These are phyloP conservation scores for Nothobranchius kuhntae DNA, from an alignment of 2,113 vertebrate genomes.

Conservation along the genomic window DNA sequence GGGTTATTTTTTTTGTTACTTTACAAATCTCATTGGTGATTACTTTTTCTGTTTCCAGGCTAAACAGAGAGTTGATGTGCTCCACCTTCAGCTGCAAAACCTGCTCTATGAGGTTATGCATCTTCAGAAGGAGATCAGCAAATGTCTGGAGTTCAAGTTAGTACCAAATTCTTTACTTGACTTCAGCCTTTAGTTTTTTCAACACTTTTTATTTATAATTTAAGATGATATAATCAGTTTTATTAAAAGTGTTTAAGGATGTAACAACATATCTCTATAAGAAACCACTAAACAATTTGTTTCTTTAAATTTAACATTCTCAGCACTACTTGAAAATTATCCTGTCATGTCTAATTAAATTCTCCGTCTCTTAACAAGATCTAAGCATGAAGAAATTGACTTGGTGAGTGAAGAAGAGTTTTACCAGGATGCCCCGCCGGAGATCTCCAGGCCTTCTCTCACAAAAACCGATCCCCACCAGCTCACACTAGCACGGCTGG, in stretches of 20 bases:
- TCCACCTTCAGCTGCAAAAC: slow-evolving; percentile 98
- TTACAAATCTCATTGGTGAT: background rate
- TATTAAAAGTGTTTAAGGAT: no score
- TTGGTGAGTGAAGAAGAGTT: slow-evolving; percentile 92
- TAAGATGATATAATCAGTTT: no score
- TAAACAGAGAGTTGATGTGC: slow-evolving; percentile 94
- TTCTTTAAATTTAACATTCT: background rate
- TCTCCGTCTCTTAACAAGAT: slow-evolving; percentile 73
- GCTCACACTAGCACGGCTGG: slow-evolving; percentile 93
- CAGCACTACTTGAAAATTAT: background rate
- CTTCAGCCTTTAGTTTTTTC: background rate
- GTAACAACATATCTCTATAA: no score
- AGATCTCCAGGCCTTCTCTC: slow-evolving; percentile 87
- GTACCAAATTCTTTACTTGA: slow-evolving; percentile 43
- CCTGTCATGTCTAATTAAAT: background rate
- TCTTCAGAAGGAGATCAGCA: slow-evolving; percentile 98
- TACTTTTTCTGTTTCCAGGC: slow-evolving; percentile 75
- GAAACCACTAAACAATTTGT: no score
- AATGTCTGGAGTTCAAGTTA: slow-evolving; percentile 98
- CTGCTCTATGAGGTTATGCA: slow-evolving; percentile 98
- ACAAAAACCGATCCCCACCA: slow-evolving; percentile 91
- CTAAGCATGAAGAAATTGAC: slow-evolving; percentile 96
- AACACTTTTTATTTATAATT: no score
- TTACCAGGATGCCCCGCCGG: slow-evolving; percentile 87
- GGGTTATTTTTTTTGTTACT: background rate